Conservation (phyloP, 2,888 invertebrate species). For the Hipparchia semele region DNA sequence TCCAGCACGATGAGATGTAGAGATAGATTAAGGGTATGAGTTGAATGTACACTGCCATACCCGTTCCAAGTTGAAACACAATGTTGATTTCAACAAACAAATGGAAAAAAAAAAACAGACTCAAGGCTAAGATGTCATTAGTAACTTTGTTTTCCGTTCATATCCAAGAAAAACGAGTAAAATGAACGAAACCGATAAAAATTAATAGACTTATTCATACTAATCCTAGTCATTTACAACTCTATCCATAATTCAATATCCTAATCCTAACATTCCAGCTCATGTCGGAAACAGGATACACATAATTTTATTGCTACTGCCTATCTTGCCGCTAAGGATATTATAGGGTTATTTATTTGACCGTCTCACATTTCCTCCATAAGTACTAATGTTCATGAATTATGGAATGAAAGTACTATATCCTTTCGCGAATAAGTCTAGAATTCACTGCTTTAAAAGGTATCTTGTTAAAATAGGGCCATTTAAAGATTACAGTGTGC, state of each 20-base stretch:
- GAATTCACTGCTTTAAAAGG: not conserved
- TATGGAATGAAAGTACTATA: slow-evolving; percentile 51
- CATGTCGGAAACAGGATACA: slow-evolving; percentile 45
- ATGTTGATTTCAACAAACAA: too few relatives aligned
- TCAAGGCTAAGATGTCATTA: not conserved
- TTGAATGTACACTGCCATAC: too few relatives aligned
- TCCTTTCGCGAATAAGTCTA: slow-evolving; percentile 23
- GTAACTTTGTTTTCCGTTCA: not conserved
- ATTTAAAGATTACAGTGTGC: not conserved
- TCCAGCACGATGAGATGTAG: too few relatives aligned
- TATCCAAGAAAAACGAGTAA: not conserved
- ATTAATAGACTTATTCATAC: slow-evolving; percentile 4
- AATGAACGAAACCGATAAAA: not conserved
- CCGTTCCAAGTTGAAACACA: too few relatives aligned
- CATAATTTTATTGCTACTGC: slow-evolving; percentile 49
- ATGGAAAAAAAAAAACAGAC: not conserved
- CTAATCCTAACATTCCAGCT: slow-evolving; percentile 36
- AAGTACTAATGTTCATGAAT: slow-evolving; percentile 64
- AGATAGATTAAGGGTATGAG: too few relatives aligned
- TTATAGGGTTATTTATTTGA: slow-evolving; percentile 53
- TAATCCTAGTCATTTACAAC: slow-evolving; percentile 1
- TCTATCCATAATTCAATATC: slow-evolving; percentile 28
- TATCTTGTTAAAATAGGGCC: not conserved
- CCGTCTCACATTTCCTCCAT: slow-evolving; percentile 52
- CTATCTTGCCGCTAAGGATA: slow-evolving; percentile 45